These are phyloP conservation scores for Myripristis murdjan DNA, from an alignment of 2,797 vertebrate genomes.

Conservation along the genomic window DNA sequence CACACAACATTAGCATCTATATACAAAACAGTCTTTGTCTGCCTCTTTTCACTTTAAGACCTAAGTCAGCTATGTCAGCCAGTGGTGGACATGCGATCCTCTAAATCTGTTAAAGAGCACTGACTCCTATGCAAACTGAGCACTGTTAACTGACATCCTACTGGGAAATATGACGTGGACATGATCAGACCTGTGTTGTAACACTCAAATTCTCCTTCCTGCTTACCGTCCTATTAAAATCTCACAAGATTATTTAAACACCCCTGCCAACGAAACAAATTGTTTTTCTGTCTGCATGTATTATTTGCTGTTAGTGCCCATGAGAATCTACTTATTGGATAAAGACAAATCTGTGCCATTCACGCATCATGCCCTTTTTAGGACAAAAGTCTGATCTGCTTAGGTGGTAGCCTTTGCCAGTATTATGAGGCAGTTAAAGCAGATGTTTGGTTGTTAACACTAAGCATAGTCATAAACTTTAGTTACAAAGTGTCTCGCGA, in stretches of 20 bases:
- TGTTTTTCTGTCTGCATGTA: neutral
- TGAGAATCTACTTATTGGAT: neutral
- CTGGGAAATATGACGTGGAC: neutral
- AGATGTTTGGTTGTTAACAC: neutral
- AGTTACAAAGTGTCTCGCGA: neutral
- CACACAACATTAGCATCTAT: no score
- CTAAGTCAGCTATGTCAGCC: neutral
- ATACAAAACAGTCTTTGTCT: no score
- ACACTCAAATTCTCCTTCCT: neutral
- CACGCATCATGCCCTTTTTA: neutral
- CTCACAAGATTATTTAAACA: neutral
- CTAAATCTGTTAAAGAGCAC: neutral
- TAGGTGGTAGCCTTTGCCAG: slow-evolving; percentile 8
- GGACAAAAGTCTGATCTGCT: slow-evolving; percentile 15
- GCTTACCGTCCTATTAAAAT: neutral
- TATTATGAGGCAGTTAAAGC: neutral
- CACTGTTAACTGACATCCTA: slow-evolving; percentile 1
- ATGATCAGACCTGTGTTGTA: neutral
- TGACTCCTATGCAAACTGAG: neutral
- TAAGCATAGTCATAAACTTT: neutral
- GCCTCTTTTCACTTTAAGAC: no score
- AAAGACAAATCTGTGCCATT: slow-evolving; percentile 16
- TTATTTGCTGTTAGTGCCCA: neutral
- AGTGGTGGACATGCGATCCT: neutral
- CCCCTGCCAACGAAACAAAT: neutral